Conservation (phyloP, 1,140 invertebrate species). For the Metaphire vulgaris region DNA sequence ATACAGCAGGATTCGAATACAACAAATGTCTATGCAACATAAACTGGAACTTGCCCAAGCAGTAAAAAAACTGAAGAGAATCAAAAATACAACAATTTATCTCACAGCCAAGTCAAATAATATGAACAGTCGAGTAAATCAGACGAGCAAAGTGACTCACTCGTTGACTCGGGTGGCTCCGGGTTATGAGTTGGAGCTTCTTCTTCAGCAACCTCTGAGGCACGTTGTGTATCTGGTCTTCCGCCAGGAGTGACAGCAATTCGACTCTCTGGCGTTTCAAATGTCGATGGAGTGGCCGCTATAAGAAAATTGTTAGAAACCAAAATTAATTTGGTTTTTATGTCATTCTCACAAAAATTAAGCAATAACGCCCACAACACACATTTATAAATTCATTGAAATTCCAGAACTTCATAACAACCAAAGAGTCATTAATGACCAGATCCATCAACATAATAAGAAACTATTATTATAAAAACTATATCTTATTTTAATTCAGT, state of each 20-base stretch:
- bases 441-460: not conserved
- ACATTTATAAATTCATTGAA: not conserved
- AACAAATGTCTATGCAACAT: too few relatives aligned
- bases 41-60: too few relatives aligned
- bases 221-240: not conserved
- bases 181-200: not conserved
- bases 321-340: not conserved
- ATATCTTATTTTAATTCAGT: too few relatives aligned
- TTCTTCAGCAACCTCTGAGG: not conserved
- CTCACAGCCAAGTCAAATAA: too few relatives aligned
- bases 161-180: not conserved
- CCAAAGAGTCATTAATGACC: not conserved
- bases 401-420: not conserved
- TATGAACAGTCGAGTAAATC: too few relatives aligned
- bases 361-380: not conserved
- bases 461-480: not conserved
- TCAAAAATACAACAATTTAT: too few relatives aligned
- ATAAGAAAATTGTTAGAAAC: slow-evolving; percentile 19
- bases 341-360: not conserved
- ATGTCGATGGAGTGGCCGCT: slow-evolving; percentile 44
- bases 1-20: too few relatives aligned
- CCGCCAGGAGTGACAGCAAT: not conserved
- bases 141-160: too few relatives aligned
- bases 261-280: slow-evolving; percentile 44
- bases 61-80: too few relatives aligned